A percentile compares a stretch with the other conserved stretches of the same genome.
phyloP scores from a whole-genome alignment of 2,113 vertebrate species.

The Thomomys bottae region DNA sequence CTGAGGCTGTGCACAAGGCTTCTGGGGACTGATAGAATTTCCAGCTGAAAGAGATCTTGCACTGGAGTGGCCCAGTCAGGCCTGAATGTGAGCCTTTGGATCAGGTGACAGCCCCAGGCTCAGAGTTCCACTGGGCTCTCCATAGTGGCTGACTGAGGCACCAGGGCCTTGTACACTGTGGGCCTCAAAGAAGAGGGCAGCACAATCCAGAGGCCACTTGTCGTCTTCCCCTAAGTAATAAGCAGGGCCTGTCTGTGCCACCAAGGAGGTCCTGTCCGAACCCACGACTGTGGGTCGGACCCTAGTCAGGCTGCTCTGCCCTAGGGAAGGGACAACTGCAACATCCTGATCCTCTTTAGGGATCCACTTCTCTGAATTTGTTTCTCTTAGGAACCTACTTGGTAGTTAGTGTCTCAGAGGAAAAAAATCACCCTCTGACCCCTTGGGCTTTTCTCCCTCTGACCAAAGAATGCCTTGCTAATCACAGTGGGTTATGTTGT shows the following conservation, averaged over 20 bases:
- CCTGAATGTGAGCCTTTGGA: slow-evolving; percentile 73
- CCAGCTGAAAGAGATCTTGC: slow-evolving; percentile 74
- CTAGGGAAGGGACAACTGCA: background rate
- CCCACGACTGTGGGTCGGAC: background rate
- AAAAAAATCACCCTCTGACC: background rate
- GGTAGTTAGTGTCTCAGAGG: background rate
- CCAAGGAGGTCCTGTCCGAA: background rate
- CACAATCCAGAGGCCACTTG: background rate
- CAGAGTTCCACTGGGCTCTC: slow-evolving; percentile 47
- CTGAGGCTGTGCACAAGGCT: slow-evolving; percentile 42
- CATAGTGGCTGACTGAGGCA: slow-evolving; percentile 15
- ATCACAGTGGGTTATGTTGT: too few relatives aligned
- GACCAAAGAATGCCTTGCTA: background rate
- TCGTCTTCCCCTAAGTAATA: background rate
- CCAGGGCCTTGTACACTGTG: background rate
- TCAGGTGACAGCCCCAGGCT: slow-evolving; percentile 66
- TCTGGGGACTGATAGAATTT: slow-evolving; percentile 72
- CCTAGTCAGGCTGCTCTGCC: background rate
- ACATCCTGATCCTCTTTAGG: background rate
- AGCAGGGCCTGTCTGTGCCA: background rate
- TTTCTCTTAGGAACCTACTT: background rate
- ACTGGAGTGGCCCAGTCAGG: slow-evolving; percentile 11
- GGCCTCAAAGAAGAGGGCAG: background rate
- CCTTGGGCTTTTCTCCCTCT: background rate
- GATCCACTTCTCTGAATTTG: background rate